Base-by-base conservation (phyloP, 2,888 invertebrate species). In the Heliothis peltigera region DNA sequence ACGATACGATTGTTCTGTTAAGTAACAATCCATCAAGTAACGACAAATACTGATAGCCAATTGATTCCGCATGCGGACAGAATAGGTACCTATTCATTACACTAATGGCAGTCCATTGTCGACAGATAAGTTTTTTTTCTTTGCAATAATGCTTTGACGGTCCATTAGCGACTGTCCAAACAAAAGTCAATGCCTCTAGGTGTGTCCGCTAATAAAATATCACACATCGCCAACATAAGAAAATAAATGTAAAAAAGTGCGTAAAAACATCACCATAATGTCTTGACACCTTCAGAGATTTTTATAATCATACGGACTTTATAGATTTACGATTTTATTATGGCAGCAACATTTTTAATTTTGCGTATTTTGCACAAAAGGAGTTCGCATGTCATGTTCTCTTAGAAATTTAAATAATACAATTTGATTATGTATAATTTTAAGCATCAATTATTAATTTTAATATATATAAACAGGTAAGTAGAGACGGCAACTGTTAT, bases 71-170 rank as follows among this genome's bases (percentile, higher is more conserved):
- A 76, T 75, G 59, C 84, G 80, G 84, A 80, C 77, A 69, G 78
- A 82, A 84, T 87, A 77, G 74, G 77, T 81, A 77, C 77, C 78
- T 73, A 87, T 91, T 90, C 85, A 89, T 87, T 87, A 85, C 79
- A 80, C 84, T 90, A 90, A 90, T 91, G 89, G 88, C 78, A 79
- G 82, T 78, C 87, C 86, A 85, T 84, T 86, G 87, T 88, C 76
- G 78, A 81, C 68, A 76, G 77, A 80, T 81, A 83, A 71, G 70
- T 75, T 78, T 77, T 82, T 80, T 80, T 78, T 76, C 59, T 67
- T 71, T 57, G 76, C 73, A 78, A 77, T 78, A 79, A 70, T 74
- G 77, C 75, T 76, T 77, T 75, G 77, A 66, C 62, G 74, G 76
- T 85, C 87, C 88, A 89, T 89, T 89, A 88, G 84, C 83, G 79